Conservation (phyloP, 2,888 invertebrate species). For the Pandemis heparana region DNA sequence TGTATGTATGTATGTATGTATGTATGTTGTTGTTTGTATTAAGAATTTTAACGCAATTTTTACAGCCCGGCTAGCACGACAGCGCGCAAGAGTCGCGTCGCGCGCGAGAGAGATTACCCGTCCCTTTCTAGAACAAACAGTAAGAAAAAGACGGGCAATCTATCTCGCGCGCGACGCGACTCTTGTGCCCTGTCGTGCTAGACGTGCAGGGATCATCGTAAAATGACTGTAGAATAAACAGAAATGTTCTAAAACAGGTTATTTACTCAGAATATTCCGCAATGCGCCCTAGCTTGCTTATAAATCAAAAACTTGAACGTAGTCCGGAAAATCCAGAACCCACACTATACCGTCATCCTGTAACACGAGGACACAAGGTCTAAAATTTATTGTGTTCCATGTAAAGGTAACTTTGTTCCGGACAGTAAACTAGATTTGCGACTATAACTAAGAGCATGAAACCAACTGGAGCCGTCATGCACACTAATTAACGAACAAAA, state of each 20-base stretch:
- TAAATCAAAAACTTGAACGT: conserved; percentile 42
- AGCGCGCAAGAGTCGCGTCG: too few species aligned
- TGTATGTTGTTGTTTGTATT: too few species aligned
- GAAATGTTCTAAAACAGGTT: conserved; percentile 19
- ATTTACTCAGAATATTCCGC: conserved; percentile 28
- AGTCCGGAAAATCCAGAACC: neutral
- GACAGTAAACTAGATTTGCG: conserved; percentile 34
- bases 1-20: too few species aligned
- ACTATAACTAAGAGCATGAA: neutral
- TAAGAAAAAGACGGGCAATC: too few species aligned
- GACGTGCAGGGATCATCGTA: too few species aligned
- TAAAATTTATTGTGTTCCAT: neutral
- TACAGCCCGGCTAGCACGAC: too few species aligned
- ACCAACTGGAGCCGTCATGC: neutral
- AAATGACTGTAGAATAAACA: neutral
- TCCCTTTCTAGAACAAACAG: too few species aligned
- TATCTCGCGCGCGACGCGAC: too few species aligned
- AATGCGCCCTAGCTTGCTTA: conserved; percentile 27
- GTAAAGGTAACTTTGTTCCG: conserved; percentile 8
- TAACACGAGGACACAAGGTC: neutral
- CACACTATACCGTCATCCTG: neutral
- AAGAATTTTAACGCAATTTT: too few species aligned
- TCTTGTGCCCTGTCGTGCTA: too few species aligned
- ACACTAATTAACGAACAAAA: neutral
- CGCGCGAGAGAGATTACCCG: too few species aligned